Percentiles rank a stretch among this genome's conserved stretches.
phyloP scores from a whole-genome alignment of 2,113 vertebrate genomes.

The Ploceus nigricollis region DNA sequence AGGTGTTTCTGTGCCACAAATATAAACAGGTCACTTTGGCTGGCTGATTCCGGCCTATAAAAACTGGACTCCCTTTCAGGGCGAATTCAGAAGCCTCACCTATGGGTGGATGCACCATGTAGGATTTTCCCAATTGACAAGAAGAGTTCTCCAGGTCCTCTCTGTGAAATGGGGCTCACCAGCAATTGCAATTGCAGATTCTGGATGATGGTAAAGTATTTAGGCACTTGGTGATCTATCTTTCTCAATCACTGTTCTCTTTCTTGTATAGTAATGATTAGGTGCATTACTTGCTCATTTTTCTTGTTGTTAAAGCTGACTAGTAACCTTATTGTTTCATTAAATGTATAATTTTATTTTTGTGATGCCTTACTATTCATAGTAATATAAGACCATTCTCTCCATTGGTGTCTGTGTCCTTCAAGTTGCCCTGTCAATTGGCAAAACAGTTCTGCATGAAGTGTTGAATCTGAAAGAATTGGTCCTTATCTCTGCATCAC shows the following conservation, averaged over 20 bases:
- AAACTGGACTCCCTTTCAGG: background rate
- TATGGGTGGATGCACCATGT: background rate
- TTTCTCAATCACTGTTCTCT: background rate
- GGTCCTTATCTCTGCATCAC: background rate
- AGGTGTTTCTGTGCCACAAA: background rate
- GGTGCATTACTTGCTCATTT: background rate
- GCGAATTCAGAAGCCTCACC: fast-evolving
- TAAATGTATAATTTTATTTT: background rate
- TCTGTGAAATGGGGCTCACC: background rate
- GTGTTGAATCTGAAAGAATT: background rate
- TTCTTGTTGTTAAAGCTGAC: background rate
- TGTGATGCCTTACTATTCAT: background rate
- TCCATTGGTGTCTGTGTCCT: background rate
- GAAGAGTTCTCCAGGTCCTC: background rate
- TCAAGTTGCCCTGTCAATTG: background rate
- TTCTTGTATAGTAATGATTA: background rate
- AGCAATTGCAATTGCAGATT: fast-evolving
- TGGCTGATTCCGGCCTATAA: background rate
- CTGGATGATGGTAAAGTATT: background rate
- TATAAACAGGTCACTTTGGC: background rate
- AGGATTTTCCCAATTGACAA: background rate
- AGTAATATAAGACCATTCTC: background rate
- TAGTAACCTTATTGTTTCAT: background rate
- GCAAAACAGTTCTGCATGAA: background rate
- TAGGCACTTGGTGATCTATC: background rate